phyloP scores from a whole-genome alignment of 1,140 invertebrate species.

The Agrilus planipennis region DNA sequence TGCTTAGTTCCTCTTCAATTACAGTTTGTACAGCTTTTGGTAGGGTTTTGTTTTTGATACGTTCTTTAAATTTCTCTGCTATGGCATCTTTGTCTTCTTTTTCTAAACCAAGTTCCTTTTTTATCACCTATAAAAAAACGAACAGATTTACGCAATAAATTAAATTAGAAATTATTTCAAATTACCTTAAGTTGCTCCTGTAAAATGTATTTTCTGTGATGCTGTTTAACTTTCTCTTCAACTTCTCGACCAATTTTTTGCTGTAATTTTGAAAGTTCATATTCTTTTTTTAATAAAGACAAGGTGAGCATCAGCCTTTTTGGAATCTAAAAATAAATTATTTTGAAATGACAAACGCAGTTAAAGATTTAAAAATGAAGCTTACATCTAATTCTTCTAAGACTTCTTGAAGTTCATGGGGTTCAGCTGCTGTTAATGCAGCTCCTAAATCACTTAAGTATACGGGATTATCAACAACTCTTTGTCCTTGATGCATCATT shows the following conservation, averaged over 20 bases:
- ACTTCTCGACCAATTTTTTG: slow-evolving; percentile 97
- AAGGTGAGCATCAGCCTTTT: slow-evolving; percentile 83
- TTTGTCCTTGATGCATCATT: slow-evolving; percentile 89
- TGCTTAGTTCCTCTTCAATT: slow-evolving; percentile 93
- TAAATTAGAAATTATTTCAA: slow-evolving; percentile 1
- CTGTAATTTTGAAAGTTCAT: slow-evolving; percentile 91
- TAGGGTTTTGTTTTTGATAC: slow-evolving; percentile 78
- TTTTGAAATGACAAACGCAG: neutral
- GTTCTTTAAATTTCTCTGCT: slow-evolving; percentile 88
- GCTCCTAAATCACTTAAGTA: slow-evolving; percentile 95
- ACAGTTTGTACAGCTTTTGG: slow-evolving; percentile 87
- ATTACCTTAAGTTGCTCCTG: slow-evolving; percentile 90
- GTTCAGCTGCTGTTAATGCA: slow-evolving; percentile 85
- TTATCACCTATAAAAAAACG: slow-evolving; percentile 56
- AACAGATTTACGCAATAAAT: slow-evolving; percentile 4
- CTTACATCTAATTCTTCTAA: slow-evolving; percentile 91
- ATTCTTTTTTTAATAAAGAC: slow-evolving; percentile 92
- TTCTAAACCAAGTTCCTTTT: slow-evolving; percentile 95
- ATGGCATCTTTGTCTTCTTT: slow-evolving; percentile 99
- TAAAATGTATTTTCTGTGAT: slow-evolving; percentile 95
- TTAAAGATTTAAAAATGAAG: slow-evolving; percentile 11
- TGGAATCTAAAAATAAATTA: slow-evolving; percentile 57
- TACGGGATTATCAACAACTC: slow-evolving; percentile 97
- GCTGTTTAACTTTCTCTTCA: slow-evolving; percentile 97
- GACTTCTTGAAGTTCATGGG: slow-evolving; percentile 84